Evolutionary conservation across 2,888 invertebrate species (phyloP), one percentile per base, ranked within the genome.

Genomic region (Ganaspis brasiliensis): DNA sequence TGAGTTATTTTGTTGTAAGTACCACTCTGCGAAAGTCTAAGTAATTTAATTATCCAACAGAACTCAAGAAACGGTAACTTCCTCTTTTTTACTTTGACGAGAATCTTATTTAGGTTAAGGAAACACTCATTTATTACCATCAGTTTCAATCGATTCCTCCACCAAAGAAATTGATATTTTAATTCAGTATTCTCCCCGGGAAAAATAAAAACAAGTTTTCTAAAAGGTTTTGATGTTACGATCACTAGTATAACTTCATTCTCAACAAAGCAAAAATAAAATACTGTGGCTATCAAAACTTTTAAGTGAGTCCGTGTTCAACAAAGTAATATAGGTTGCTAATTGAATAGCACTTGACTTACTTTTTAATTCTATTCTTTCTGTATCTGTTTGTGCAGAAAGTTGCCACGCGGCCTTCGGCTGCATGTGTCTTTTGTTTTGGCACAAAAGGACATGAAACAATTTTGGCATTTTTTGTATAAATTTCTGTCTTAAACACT

Each of bases 31-130:
- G 14, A 49, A 49, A 49, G n/a, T 49, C 49, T 49, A n/a, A 8
- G 24, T 57, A 57, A 57, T 57, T 57, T 26, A 57, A 57, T 57
- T 57, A 57, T 9, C 5, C 26, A 57, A 26, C 12, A 24, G 9
- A 1, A 26, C 26, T 57, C 14, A 5, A 55, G 40, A 55, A 26
- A 57, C 4, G 26, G 57, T 0, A 31, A 57, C 24, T 31, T 57
- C 8, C n/a, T 57, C n/a, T 57, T 12, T 56, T 10, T n/a, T 26
- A 26, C 14, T 14, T 56, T 14, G 12, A 56, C 3, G 24, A 10
- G 24, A 24, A 21, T 14, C 56, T 24, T 12, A 56, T 56, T 24
- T 1, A 45, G 49, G 16, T n/a, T 16, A 49, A 49, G 16, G 6
- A 49, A 49, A 49, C n/a, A 16, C n/a, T 6, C n/a, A 45, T 6